These are phyloP conservation scores for Trachemys scripta DNA, from an alignment of 2,113 vertebrate genomes.

Conservation along the genomic window DNA sequence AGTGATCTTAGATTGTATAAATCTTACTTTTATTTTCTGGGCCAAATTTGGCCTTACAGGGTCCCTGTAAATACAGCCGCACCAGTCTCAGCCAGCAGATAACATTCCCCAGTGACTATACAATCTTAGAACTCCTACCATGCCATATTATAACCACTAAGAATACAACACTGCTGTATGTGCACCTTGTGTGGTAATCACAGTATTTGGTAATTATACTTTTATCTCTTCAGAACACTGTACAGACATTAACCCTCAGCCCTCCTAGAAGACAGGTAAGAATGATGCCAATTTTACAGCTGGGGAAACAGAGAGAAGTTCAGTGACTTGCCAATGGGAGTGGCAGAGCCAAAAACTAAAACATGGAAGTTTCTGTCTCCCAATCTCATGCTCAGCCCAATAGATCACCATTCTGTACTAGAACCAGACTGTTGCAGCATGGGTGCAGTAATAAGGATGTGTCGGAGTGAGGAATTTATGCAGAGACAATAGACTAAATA, in stretches of 20 bases:
- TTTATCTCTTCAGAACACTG: background rate
- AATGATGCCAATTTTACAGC: background rate
- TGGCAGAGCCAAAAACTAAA: background rate
- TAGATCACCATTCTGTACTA: rapidly evolving
- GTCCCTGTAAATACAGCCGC: background rate
- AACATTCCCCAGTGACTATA: background rate
- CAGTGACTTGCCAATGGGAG: rapidly evolving
- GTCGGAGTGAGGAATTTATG: background rate
- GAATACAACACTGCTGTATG: rapidly evolving
- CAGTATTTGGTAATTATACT: background rate
- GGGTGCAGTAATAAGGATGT: background rate
- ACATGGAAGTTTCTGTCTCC: background rate
- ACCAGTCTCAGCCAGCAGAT: background rate
- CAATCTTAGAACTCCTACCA: background rate
- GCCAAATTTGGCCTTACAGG: background rate
- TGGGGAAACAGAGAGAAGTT: background rate
- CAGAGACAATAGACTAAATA: background rate
- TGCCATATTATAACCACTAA: background rate
- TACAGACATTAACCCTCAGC: background rate
- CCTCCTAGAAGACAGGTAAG: background rate
- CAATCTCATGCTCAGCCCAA: background rate
- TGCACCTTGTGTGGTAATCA: background rate
- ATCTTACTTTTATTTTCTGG: background rate
- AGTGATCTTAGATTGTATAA: background rate
- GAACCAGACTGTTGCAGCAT: rapidly evolving